phyloP scores from a whole-genome alignment of 1,140 invertebrate genomes.

The Euglossa dilemma region DNA sequence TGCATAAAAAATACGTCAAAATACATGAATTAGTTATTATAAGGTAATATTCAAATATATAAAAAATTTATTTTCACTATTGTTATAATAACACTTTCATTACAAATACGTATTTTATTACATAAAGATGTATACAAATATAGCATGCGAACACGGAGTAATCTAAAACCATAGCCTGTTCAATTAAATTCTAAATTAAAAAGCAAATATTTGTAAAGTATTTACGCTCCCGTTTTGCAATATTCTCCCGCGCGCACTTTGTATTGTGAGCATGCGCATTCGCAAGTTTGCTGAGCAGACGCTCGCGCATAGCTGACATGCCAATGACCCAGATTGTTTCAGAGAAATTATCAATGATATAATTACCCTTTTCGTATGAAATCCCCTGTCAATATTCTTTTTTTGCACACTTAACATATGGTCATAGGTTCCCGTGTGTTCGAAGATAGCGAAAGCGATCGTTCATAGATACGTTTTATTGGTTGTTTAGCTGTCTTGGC shows the following conservation, averaged over 20 bases:
- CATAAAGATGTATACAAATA: no score
- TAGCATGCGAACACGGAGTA: no score
- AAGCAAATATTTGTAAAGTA: background rate
- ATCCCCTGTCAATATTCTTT: background rate
- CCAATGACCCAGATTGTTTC: conserved; percentile 31
- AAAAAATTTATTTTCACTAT: background rate
- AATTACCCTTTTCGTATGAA: background rate
- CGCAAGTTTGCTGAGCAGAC: background rate
- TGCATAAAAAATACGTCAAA: background rate
- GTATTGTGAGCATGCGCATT: conserved; percentile 14
- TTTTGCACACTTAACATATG: background rate
- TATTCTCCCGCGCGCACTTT: conserved; percentile 27
- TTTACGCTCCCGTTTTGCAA: background rate
- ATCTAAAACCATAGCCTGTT: background rate
- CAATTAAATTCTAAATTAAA: background rate
- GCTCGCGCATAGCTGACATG: conserved; percentile 12
- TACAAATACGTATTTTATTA: background rate
- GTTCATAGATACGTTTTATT: background rate
- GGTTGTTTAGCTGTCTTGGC: background rate
- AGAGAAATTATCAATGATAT: conserved; percentile 36
- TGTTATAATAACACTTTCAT: background rate
- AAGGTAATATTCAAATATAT: background rate
- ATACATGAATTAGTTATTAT: background rate
- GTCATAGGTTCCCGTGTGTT: no score
- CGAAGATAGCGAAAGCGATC: background rate